These are phyloP conservation scores for Halcyon malimbica DNA, from an alignment of 2,113 vertebrate species.

Conservation along the genomic window DNA sequence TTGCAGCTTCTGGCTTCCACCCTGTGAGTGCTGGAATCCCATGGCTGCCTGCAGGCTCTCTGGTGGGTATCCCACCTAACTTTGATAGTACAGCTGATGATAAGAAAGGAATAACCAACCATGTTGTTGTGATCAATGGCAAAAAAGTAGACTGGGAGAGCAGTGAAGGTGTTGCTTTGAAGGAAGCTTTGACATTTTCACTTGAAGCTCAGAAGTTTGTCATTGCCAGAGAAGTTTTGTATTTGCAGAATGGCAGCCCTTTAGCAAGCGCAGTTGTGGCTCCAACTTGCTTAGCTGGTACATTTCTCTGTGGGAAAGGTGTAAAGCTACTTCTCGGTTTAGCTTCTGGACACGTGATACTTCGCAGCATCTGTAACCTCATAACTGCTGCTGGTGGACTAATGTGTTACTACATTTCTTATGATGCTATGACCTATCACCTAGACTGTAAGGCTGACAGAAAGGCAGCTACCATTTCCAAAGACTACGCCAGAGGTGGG, in stretches of 20 bases:
- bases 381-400: conserved; percentile 73
- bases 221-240: conserved; percentile 84
- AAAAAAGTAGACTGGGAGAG: conserved; percentile 84
- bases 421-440: conserved; percentile 80
- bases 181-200: conserved; percentile 83
- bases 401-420: conserved; percentile 77
- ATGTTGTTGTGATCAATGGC: conserved; percentile 80
- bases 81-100: conserved; percentile 80
- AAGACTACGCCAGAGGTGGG: conserved; percentile 83
- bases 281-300: conserved; percentile 82
- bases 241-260: conserved; percentile 76
- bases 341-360: conserved; percentile 68
- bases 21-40: conserved; percentile 89
- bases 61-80: conserved; percentile 88
- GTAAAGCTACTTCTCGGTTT: conserved; percentile 85
- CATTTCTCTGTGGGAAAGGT: conserved; percentile 77
- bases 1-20: conserved; percentile 89
- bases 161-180: conserved; percentile 74
- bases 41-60: conserved; percentile 81
- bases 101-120: conserved; percentile 74
- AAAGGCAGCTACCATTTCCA: conserved; percentile 80
- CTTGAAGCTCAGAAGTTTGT: conserved; percentile 87
- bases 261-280: conserved; percentile 78
- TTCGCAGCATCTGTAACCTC: conserved; percentile 78
- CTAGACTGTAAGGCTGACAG: conserved; percentile 85